These are phyloP conservation scores for Ophioderma brevispina DNA, from an alignment of 35 echinoderm and acorn worm genomes.

Conservation along the genomic window DNA sequence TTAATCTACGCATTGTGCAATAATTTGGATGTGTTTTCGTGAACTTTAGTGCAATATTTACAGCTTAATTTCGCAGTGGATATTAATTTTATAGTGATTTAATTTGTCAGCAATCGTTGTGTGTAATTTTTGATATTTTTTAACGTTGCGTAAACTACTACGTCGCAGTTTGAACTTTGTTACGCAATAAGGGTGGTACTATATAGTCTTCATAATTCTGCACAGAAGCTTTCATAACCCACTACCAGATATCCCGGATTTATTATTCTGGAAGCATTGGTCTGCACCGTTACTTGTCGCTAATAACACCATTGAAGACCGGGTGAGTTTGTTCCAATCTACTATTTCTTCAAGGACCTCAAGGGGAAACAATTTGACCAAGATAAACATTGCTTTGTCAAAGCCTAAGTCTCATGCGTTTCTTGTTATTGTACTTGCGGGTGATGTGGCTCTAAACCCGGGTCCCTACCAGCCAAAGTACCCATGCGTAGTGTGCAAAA, in stretches of 20 bases:
- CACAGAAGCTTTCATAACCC: background rate
- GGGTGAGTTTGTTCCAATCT: background rate
- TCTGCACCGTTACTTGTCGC: background rate
- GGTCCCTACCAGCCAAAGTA: background rate
- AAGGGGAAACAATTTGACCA: background rate
- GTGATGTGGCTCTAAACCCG: background rate
- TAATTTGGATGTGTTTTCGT: too few relatives aligned
- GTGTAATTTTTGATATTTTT: background rate
- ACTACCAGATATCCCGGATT: background rate
- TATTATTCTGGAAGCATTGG: background rate
- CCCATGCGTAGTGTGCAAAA: background rate
- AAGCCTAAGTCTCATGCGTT: background rate
- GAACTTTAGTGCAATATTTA: too few relatives aligned
- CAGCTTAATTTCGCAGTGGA: too few relatives aligned
- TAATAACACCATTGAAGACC: too few relatives aligned
- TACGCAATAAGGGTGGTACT: background rate
- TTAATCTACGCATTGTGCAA: too few relatives aligned
- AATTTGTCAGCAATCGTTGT: background rate
- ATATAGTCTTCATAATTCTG: background rate
- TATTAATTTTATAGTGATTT: background rate
- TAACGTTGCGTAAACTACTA: background rate
- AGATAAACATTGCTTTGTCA: background rate
- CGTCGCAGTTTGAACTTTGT: background rate
- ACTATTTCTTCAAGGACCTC: background rate
- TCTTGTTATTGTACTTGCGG: background rate